These are phyloP conservation scores for Hippopotamyrus pictus DNA, from an alignment of 2,797 vertebrate genomes.

Conservation along the genomic window DNA sequence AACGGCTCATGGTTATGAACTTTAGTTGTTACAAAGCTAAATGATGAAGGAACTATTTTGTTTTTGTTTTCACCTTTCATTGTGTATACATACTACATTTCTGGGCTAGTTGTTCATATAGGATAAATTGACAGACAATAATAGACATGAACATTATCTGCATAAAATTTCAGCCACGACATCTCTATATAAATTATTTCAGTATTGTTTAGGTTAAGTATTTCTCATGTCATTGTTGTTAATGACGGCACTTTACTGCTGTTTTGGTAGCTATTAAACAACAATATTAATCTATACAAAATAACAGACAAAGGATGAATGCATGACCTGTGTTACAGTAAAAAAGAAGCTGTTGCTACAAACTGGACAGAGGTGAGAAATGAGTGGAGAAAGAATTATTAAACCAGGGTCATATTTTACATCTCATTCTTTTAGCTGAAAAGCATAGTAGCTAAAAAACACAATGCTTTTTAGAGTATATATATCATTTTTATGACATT, in stretches of 20 bases:
- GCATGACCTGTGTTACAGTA: background rate
- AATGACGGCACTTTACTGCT: background rate
- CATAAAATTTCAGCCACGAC: background rate
- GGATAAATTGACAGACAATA: background rate
- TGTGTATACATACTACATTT: background rate
- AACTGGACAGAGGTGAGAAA: background rate
- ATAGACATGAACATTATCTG: background rate
- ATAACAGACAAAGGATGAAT: background rate
- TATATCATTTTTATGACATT: conserved; percentile 10
- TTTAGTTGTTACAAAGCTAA: background rate
- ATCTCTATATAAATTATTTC: background rate
- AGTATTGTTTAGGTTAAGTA: background rate
- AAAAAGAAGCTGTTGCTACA: background rate
- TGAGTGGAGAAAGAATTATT: background rate
- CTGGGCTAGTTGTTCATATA: background rate
- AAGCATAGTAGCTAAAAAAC: conserved; percentile 16
- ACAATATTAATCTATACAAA: background rate
- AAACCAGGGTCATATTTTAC: background rate
- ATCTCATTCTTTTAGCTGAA: conserved; percentile 8
- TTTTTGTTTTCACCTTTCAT: background rate
- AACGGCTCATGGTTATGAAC: background rate
- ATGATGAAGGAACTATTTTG: background rate
- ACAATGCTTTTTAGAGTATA: conserved; percentile 16
- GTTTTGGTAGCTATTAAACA: background rate
- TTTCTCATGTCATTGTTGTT: background rate